A percentile compares a stretch with the other conserved stretches of the same genome.
Evolutionary conservation across 64 coral and sea anemone genomes (phyloP).

Genomic region (Anthopleura sola): DNA sequence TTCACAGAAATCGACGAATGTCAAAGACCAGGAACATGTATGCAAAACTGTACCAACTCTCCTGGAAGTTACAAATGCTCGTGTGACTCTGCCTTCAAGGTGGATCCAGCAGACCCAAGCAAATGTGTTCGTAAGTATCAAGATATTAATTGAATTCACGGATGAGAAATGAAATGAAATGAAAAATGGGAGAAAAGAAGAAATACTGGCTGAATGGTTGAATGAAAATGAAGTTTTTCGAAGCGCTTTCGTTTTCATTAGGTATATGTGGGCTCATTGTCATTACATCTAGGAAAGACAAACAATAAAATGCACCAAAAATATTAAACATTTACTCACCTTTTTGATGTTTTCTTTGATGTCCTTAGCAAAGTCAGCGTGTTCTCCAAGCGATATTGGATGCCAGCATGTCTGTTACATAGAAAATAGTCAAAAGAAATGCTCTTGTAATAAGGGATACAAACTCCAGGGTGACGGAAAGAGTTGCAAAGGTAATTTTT

Average conservation of each 20-base stretch:
- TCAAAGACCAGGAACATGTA: neutral
- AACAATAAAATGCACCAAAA: neutral
- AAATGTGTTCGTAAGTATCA: constrained; percentile 40
- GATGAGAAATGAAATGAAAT: neutral
- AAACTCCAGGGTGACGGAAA: neutral
- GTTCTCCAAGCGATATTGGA: neutral
- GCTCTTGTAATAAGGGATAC: constrained; percentile 50
- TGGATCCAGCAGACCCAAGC: constrained; percentile 19
- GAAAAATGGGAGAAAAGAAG: too few species aligned
- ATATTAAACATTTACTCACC: neutral
- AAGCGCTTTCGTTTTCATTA: too few species aligned
- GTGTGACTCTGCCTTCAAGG: constrained; percentile 29
- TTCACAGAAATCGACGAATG: constrained; percentile 42
- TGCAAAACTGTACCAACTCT: constrained; percentile 16
- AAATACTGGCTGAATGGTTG: too few species aligned
- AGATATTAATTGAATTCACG: neutral
- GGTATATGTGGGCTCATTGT: too few species aligned
- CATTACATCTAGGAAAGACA: neutral
- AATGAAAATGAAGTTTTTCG: too few species aligned
- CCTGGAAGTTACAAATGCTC: constrained; percentile 6
- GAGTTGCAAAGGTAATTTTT: constrained; percentile 14
- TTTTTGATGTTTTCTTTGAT: neutral
- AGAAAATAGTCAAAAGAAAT: constrained; percentile 23
- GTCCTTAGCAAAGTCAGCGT: constrained; percentile 14
- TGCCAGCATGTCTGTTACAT: constrained; percentile 38